A percentile compares a stretch with the other conserved stretches of the same genome.
phyloP scores from a whole-genome alignment of 2,113 vertebrate species.

The Triplophysa siluroides region DNA sequence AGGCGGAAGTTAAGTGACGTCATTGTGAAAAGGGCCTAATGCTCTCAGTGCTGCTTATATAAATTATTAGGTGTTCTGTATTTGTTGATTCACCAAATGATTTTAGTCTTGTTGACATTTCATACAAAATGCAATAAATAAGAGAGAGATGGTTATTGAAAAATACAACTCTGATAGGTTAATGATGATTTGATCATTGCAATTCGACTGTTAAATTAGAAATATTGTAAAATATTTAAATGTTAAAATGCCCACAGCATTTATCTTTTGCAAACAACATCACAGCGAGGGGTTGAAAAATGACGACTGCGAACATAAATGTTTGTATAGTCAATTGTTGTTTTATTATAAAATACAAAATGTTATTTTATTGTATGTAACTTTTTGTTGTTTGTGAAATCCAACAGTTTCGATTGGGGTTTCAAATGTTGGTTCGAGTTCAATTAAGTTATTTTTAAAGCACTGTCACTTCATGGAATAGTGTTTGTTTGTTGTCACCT shows the following conservation, averaged over 20 bases:
- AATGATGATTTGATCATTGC: too few species aligned
- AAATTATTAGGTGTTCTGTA: not conserved
- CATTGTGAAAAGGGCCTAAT: too few species aligned
- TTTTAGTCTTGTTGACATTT: not conserved
- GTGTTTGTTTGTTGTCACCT: too few species aligned
- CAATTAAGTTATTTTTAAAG: slow-evolving; percentile 19
- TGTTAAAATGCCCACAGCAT: not conserved
- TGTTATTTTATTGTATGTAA: not conserved
- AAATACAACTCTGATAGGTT: too few species aligned
- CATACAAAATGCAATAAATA: not conserved
- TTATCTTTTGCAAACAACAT: not conserved
- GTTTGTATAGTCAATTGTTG: not conserved
- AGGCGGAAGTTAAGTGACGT: too few species aligned
- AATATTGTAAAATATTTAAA: too few species aligned
- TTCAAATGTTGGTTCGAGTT: not conserved
- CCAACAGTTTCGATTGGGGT: not conserved
- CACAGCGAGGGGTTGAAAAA: not conserved
- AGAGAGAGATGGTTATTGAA: too few species aligned
- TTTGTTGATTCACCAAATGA: not conserved
- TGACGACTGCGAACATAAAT: not conserved
- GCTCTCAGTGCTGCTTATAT: too few species aligned
- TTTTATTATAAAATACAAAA: not conserved
- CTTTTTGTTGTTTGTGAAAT: not conserved
- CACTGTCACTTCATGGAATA: too few species aligned
- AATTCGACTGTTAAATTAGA: too few species aligned